Evolutionary conservation across 2,113 vertebrate genomes (phyloP).

Genomic region (Rhinogobius similis): DNA sequence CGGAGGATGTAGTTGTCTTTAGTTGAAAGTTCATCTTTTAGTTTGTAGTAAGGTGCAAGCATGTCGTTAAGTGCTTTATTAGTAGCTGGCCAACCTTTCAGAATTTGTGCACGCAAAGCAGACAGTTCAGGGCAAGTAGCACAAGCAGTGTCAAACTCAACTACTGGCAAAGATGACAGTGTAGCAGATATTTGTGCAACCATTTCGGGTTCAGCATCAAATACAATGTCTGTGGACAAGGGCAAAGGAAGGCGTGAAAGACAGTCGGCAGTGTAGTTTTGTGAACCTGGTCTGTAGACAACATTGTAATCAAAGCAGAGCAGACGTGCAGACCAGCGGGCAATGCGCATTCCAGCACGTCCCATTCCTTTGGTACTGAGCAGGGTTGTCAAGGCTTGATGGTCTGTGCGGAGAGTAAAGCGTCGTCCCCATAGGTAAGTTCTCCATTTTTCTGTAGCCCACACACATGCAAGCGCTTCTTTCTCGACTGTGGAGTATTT

Average conservation of each 20-base stretch:
- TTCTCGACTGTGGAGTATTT: too few species aligned
- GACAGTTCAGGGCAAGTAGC: neutral
- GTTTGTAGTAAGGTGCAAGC: slow-evolving; percentile 1
- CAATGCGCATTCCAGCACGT: slow-evolving; percentile 1
- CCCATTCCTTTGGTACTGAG: neutral
- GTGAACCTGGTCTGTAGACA: neutral
- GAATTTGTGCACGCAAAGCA: neutral
- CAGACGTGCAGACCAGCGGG: neutral
- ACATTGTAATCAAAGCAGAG: neutral
- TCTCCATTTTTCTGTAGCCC: neutral
- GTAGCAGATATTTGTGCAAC: neutral
- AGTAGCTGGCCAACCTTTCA: too few species aligned
- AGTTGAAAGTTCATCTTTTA: slow-evolving; percentile 6
- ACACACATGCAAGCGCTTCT: neutral
- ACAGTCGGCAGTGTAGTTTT: neutral
- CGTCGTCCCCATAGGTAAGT: neutral
- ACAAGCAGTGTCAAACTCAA: neutral
- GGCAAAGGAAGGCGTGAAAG: neutral
- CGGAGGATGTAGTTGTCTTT: neutral
- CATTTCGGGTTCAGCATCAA: slow-evolving; percentile 4
- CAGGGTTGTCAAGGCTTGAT: slow-evolving; percentile 8
- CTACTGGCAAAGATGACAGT: too few species aligned
- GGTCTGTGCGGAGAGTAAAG: neutral
- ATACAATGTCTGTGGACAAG: neutral
- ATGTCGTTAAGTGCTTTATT: neutral